Percentiles rank a stretch among this genome's conserved stretches.
Conservation (phyloP, 2,888 invertebrate genomes). For the Colletes collaris region DNA sequence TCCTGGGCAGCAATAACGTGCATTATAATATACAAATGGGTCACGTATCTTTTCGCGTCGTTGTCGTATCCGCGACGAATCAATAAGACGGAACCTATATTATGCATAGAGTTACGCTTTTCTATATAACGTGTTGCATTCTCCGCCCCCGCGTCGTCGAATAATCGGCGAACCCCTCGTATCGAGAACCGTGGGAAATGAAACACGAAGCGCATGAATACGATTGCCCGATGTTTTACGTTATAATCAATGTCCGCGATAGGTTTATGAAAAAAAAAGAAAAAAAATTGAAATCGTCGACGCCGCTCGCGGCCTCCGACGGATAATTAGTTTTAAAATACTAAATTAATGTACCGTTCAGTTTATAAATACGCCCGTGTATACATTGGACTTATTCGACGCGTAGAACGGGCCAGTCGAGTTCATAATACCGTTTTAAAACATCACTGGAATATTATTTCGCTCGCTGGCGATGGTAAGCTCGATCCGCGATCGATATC, state of each 20-base stretch:
- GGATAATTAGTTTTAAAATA: slow-evolving; percentile 8
- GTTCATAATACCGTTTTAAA: too few relatives aligned
- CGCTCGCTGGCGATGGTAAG: not conserved
- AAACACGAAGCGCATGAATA: not conserved
- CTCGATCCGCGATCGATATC: not conserved
- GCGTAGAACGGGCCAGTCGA: not conserved
- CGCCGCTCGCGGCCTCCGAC: too few relatives aligned
- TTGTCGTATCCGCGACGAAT: slow-evolving; percentile 8
- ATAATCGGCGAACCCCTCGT: slow-evolving; percentile 7
- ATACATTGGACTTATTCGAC: not conserved
- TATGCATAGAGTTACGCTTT: slow-evolving; percentile 20
- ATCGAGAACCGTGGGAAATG: not conserved
- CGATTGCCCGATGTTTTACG: slow-evolving; percentile 28
- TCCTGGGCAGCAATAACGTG: not conserved
- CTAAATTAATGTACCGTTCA: slow-evolving; percentile 26
- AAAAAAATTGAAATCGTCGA: slow-evolving; percentile 8
- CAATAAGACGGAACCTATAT: slow-evolving; percentile 30
- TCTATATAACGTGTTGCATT: slow-evolving; percentile 3
- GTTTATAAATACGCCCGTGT: slow-evolving; percentile 1
- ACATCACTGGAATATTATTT: not conserved
- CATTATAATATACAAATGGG: slow-evolving; percentile 22
- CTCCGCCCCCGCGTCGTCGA: not conserved
- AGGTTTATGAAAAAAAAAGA: slow-evolving; percentile 2
- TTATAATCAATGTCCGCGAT: slow-evolving; percentile 15
- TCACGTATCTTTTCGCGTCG: slow-evolving; percentile 16